These are phyloP conservation scores for Brotula barbata DNA, from an alignment of 2,797 vertebrate genomes.

Conservation along the genomic window DNA sequence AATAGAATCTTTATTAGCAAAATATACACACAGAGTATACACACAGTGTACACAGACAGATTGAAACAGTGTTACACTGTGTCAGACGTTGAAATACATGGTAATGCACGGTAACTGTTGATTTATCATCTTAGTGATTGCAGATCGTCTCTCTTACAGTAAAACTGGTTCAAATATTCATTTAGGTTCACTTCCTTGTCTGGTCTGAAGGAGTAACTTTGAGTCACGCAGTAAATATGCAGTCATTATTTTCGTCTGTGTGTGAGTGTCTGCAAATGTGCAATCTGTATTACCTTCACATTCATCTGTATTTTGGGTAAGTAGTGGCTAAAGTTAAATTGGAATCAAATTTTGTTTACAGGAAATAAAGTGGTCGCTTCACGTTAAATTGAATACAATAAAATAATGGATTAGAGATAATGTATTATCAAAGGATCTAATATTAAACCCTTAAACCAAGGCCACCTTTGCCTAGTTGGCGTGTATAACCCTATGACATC, in stretches of 20 bases:
- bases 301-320: background rate
- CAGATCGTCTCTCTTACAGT: constrained; percentile 2
- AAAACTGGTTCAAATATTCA: background rate
- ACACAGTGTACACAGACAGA: no score
- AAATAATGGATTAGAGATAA: no score
- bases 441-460: no score
- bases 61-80: no score
- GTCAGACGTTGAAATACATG: no score
- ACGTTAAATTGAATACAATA: no score
- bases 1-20: no score
- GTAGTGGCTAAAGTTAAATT: background rate
- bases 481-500: no score
- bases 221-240: background rate
- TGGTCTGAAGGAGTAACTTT: background rate
- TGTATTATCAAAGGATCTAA: no score
- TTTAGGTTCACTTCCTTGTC: constrained; percentile 17
- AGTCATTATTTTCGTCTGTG: background rate
- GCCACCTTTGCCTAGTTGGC: no score
- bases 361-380: background rate
- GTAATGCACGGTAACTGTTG: no score
- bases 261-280: background rate
- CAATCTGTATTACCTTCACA: background rate
- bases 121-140: background rate
- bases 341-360: background rate
- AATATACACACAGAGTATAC: no score